These are phyloP conservation scores for Ctenochaetus hawaiiensis DNA, from an alignment of 2,797 vertebrate species.

Conservation along the genomic window DNA sequence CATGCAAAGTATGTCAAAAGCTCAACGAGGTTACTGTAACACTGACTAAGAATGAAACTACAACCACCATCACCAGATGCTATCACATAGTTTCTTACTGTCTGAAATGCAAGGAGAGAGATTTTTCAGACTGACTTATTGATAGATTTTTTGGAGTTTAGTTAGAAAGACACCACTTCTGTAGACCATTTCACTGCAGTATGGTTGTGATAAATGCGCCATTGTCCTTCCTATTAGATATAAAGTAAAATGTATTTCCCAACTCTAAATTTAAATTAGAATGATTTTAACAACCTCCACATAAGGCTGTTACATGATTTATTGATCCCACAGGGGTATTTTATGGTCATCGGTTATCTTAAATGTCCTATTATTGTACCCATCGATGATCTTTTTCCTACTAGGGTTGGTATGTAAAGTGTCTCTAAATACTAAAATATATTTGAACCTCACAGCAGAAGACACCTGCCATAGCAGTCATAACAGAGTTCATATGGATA, in stretches of 20 bases:
- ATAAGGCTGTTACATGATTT: neutral
- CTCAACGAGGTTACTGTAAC: neutral
- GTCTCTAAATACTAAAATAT: neutral
- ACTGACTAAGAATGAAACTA: slow-evolving; percentile 17
- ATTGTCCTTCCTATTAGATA: neutral
- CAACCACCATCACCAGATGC: neutral
- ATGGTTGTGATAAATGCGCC: neutral
- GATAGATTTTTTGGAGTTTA: no score
- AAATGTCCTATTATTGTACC: neutral
- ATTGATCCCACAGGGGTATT: neutral
- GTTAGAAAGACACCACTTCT: neutral
- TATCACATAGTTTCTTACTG: neutral
- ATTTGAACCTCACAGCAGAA: no score
- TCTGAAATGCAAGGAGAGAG: slow-evolving; percentile 3
- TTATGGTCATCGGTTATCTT: neutral
- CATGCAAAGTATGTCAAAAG: slow-evolving; percentile 25
- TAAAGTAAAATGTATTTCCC: no score
- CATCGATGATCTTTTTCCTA: neutral
- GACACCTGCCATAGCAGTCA: neutral
- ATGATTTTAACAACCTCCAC: neutral
- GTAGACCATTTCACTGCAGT: neutral
- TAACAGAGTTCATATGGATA: no score
- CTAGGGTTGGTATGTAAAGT: neutral
- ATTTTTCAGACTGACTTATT: neutral
- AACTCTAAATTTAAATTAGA: no score